Conservation (phyloP, 2,113 vertebrate species). For the Gasterosteus aculeatus region DNA sequence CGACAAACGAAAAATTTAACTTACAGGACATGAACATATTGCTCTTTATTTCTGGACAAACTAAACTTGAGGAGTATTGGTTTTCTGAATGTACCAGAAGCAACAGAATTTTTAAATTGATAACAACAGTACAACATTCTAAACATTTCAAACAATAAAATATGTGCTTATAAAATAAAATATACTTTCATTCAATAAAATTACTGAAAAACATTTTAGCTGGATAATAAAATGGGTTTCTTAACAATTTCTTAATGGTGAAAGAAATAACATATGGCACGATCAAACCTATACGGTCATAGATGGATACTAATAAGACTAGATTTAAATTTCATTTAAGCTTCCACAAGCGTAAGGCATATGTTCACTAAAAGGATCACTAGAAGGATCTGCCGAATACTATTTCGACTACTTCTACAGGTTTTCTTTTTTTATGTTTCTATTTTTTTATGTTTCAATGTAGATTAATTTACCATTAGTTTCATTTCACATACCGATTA, state of each 20-base stretch:
- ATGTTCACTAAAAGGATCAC: no score
- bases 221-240: conserved; percentile 17
- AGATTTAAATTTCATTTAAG: background rate
- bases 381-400: background rate
- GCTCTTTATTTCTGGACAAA: background rate
- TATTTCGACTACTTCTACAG: background rate
- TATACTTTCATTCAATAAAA: conserved; percentile 12
- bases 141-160: conserved; percentile 15
- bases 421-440: background rate
- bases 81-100: background rate
- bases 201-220: background rate
- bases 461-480: conserved; percentile 1
- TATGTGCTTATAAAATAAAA: conserved; percentile 11
- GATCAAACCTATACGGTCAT: conserved; percentile 10
- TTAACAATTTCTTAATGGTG: conserved; percentile 38
- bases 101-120: conserved; percentile 12
- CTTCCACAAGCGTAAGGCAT: background rate
- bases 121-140: conserved; percentile 11
- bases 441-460: background rate
- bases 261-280: background rate
- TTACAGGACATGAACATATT: background rate
- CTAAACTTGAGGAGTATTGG: background rate
- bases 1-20: background rate
- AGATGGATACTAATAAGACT: background rate
- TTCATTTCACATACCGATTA: background rate